Conservation (phyloP, 2,888 invertebrate species). For the Meganola albula region DNA sequence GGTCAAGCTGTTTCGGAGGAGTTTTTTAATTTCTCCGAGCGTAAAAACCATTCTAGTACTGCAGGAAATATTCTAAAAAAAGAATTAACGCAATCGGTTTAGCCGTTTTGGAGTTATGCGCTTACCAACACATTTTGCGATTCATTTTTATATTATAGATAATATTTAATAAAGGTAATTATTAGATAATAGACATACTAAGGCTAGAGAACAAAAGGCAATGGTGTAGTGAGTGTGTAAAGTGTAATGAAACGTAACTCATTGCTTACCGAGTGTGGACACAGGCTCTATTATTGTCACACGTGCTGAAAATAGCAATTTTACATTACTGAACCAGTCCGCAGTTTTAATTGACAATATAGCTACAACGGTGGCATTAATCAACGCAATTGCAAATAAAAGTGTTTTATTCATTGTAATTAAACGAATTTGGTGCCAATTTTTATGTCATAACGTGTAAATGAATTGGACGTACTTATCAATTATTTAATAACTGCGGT, state of each 20-base stretch:
- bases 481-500: too few species aligned
- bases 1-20: too few species aligned
- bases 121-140: too few species aligned
- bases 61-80: too few species aligned
- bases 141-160: too few species aligned
- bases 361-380: slow-evolving; percentile 38
- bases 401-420: slow-evolving; percentile 42
- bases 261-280: slow-evolving; percentile 23
- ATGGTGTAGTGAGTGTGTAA: slow-evolving; percentile 28
- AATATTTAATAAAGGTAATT: too few species aligned
- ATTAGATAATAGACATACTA: too few species aligned
- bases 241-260: slow-evolving; percentile 31
- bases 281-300: slow-evolving; percentile 27
- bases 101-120: too few species aligned
- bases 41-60: too few species aligned
- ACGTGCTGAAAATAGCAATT: slow-evolving; percentile 58
- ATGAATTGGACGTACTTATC: not conserved
- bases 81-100: too few species aligned
- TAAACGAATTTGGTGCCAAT: slow-evolving; percentile 26
- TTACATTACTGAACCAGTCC: slow-evolving; percentile 42
- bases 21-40: too few species aligned
- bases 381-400: slow-evolving; percentile 43
- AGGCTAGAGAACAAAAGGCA: too few species aligned
- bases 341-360: slow-evolving; percentile 53
- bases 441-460: slow-evolving; percentile 13